Evolutionary conservation across 1,140 invertebrate species (phyloP), one percentile per base, ranked within the genome.

Genomic region (Drosophila subpulchrella): DNA sequence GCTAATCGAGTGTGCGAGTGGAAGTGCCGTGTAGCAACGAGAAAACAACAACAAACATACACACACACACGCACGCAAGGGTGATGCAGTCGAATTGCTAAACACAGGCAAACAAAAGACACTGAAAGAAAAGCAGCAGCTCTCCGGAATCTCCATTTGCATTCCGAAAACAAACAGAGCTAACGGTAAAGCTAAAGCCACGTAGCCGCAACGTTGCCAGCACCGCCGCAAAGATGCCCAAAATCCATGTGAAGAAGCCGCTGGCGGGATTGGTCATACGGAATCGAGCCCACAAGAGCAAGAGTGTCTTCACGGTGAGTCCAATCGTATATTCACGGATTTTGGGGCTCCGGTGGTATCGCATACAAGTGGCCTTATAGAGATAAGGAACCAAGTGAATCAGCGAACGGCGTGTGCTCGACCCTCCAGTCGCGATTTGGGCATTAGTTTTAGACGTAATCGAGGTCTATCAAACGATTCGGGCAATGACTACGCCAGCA

Each of bases 251-350:
- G 34, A 92, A 92, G 70, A 92, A 92, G 66, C 91, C 91, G 36
- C 75, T 92, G 57, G 75, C 86, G 55, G 95, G 95, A 73, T 95
- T 96, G 93, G 95, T 96, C 79, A 95, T 96, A 91, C 93, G 95
- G 86, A 95, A 95, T 91, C 93, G 95, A 91, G 94, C 95, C 85
- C 95, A 96, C 79, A 96, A 96, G 93, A 96, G 50, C 50, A 53
- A 96, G 93, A 95, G 94, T 78, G 95, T 95, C 67, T 95, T 96
- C 83, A 95, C 95, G 92, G 95, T 96, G 94, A 93, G 94, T 93
- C 32, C 4, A 41, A n/a, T 2, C 2, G n/a, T 8, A 24, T 50
- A 47, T 42, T 34, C 13, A 27, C 38, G 48, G 30, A 34, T 34
- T 51, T n/a, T 48, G 13, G 46, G 10, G 13, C 47, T 30, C 39